Base-by-base conservation (phyloP, 2,113 vertebrate species). In the Atherinomorus stipes region DNA sequence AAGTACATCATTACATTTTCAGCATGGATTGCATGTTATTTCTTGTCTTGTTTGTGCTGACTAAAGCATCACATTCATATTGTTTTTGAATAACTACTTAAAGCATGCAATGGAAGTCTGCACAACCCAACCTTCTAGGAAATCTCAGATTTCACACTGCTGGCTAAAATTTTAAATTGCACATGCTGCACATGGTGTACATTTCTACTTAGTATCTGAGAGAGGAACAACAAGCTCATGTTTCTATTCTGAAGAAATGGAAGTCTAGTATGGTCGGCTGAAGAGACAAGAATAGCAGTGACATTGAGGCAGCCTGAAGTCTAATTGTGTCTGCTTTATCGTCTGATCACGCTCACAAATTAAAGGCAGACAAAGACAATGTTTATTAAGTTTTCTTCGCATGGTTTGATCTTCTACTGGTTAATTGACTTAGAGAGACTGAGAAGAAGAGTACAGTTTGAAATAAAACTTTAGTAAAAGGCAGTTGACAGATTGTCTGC, bases 231-330 rank as follows among this genome's bases (percentile, higher is more conserved):
- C n/a, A 65, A 11, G n/a, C 53, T 71, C 64, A 42, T 54, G 38
- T 67, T 81, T 11, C 44, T 51, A 52, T 71, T 81, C 34, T 64
- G 15, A 73, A 72, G 76, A 69, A 78, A 54, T 16, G 60, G 38
- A 84, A 56, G 45, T 66, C 25, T 23, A 51, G 34, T 37, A 34
- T 59, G 57, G 34, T 38, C 21, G 51, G 57, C 60, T 22, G 26
- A 45, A 15, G 11, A 60, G 75, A 76, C 68, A 70, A 83, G 69
- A 89, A 88, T 87, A 91, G 83, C 58, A n/a, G 3, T 88, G 85
- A 79, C 81, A 84, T 80, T 84, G 45, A 74, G 13, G 15, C 13
- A 25, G 49, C 57, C 64, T 25, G 3, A 71, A 71, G 68, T 49
- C 22, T 16, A 11, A 58, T 34, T 37, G 56, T 37, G 38, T 78